Conservation (phyloP, 2,797 vertebrate genomes). For the Siniperca undulata region DNA sequence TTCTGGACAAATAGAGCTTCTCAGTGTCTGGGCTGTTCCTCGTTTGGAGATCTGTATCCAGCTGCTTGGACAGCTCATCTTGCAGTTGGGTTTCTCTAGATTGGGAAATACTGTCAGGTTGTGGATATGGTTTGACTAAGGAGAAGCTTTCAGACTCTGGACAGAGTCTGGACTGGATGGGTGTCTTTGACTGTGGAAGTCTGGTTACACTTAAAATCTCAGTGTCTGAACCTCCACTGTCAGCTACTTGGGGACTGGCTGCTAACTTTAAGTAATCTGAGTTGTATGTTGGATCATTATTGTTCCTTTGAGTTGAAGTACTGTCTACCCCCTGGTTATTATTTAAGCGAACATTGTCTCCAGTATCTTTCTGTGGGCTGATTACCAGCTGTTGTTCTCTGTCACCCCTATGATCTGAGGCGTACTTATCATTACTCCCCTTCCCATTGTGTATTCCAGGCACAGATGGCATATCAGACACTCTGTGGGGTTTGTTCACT, state of each 20-base stretch:
- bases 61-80: slow-evolving; percentile 39
- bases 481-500: slow-evolving; percentile 20
- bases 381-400: slow-evolving; percentile 34
- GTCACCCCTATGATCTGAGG: slow-evolving; percentile 28
- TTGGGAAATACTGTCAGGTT: slow-evolving; percentile 36
- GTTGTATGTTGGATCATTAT: slow-evolving; percentile 26
- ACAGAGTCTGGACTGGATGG: slow-evolving; percentile 23
- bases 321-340: slow-evolving; percentile 36
- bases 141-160: slow-evolving; percentile 47
- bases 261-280: slow-evolving; percentile 41
- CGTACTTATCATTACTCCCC: slow-evolving; percentile 27
- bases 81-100: slow-evolving; percentile 30
- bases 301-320: slow-evolving; percentile 26
- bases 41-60: slow-evolving; percentile 23
- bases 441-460: slow-evolving; percentile 43
- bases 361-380: slow-evolving; percentile 19
- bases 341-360: slow-evolving; percentile 19
- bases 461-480: slow-evolving; percentile 31
- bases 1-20: slow-evolving; percentile 34
- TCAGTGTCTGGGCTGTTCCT: slow-evolving; percentile 44
- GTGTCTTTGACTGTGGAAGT: slow-evolving; percentile 17
- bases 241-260: slow-evolving; percentile 5
- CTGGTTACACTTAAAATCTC: slow-evolving; percentile 44
- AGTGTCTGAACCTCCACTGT: slow-evolving; percentile 50
- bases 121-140: slow-evolving; percentile 28